Conservation (phyloP, 2,113 vertebrate genomes). For the Cynopterus brachyotis region DNA sequence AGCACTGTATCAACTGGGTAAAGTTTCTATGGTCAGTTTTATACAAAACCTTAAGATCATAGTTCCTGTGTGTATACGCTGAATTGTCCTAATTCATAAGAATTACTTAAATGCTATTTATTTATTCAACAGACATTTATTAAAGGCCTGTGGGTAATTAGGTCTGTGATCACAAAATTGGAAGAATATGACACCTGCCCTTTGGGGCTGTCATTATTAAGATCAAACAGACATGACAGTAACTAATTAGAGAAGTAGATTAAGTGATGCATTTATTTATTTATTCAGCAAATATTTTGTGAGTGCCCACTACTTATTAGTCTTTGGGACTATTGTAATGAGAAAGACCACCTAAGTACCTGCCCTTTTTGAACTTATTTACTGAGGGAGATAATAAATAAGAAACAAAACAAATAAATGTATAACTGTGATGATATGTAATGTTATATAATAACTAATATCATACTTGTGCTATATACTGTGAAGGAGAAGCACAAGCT, state of each 20-base stretch:
- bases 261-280: conserved; percentile 55
- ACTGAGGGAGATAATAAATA: conserved; percentile 5
- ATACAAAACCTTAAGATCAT: neutral
- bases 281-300: conserved; percentile 56
- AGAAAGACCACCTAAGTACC: neutral
- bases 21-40: neutral
- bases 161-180: conserved; percentile 58
- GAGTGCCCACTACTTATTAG: neutral
- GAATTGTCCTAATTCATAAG: conserved; percentile 47
- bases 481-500: neutral
- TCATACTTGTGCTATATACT: neutral
- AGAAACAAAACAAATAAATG: neutral
- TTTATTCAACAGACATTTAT: conserved; percentile 58
- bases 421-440: neutral
- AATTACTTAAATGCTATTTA: conserved; percentile 56
- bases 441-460: neutral
- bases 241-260: conserved; percentile 57
- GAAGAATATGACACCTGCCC: conserved; percentile 59
- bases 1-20: neutral
- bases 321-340: neutral
- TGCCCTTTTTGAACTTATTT: conserved; percentile 1
- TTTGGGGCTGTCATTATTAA: conserved; percentile 51
- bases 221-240: conserved; percentile 41
- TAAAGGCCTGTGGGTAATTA: conserved; percentile 48
- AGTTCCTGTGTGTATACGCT: neutral